Percentiles rank a stretch among this genome's conserved stretches.
These are phyloP conservation scores for Sinocyclocheilus rhinocerous DNA, from an alignment of 2,113 vertebrate genomes.

Conservation along the genomic window DNA sequence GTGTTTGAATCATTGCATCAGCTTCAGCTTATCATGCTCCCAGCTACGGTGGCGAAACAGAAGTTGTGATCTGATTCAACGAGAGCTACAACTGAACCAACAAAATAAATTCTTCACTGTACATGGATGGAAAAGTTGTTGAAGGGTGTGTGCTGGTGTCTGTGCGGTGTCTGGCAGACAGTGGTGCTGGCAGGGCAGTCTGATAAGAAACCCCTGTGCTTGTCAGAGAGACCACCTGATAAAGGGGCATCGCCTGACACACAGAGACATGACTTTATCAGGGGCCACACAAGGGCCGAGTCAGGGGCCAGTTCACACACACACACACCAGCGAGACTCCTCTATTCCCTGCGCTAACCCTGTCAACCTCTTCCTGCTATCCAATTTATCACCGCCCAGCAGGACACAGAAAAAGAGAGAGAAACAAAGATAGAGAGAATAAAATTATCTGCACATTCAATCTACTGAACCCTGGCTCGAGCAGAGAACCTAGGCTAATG, in stretches of 20 bases:
- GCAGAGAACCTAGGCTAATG: constrained; percentile 17
- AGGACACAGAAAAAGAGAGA: constrained; percentile 37
- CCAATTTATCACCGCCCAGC: constrained; percentile 53
- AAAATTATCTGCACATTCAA: constrained; percentile 52
- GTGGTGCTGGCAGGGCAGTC: constrained; percentile 53
- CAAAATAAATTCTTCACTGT: background rate
- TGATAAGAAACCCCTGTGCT: constrained; percentile 75
- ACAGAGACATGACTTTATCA: constrained; percentile 74
- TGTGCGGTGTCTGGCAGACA: constrained; percentile 49
- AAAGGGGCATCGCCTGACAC: constrained; percentile 66
- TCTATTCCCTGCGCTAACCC: constrained; percentile 48
- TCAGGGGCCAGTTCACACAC: constrained; percentile 33
- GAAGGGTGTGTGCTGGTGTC: background rate
- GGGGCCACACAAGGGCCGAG: constrained; percentile 29
- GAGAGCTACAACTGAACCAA: background rate
- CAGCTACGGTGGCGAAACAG: background rate
- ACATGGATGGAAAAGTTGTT: background rate
- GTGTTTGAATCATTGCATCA: constrained; percentile 9
- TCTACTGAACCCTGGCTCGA: constrained; percentile 19
- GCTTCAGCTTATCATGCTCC: background rate
- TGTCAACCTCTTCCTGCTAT: constrained; percentile 47
- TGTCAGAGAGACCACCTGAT: constrained; percentile 67
- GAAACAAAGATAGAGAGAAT: constrained; percentile 56
- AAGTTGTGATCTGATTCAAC: background rate
- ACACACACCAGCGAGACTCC: constrained; percentile 1